Evolutionary conservation across 2,888 invertebrate species (phyloP).

Genomic region (Pecten maximus): DNA sequence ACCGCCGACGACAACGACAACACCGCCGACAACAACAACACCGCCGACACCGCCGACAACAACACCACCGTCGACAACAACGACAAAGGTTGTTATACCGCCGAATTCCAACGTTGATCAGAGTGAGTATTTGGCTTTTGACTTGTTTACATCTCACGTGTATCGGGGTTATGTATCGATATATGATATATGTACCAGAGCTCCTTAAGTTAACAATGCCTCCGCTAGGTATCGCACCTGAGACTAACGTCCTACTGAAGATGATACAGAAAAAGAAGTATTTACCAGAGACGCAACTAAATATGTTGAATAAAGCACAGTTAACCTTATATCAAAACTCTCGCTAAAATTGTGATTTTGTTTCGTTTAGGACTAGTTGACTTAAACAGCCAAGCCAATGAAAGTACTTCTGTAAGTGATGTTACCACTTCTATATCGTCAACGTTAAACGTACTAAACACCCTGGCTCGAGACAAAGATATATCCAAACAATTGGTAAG

Average conservation of each 20-base stretch:
- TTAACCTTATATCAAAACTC: too few relatives aligned
- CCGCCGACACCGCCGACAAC: constrained; percentile 48
- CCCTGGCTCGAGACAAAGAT: not conserved
- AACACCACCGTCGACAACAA: constrained; percentile 49
- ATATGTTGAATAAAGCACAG: too few relatives aligned
- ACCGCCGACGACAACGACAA: not conserved
- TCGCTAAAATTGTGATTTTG: too few relatives aligned
- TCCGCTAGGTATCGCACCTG: too few relatives aligned
- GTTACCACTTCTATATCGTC: not conserved
- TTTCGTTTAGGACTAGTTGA: not conserved
- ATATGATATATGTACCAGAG: too few relatives aligned
- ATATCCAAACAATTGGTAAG: not conserved
- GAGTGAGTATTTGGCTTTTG: not conserved
- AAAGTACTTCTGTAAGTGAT: not conserved
- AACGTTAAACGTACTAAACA: not conserved
- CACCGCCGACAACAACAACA: not conserved
- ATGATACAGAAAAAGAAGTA: too few relatives aligned
- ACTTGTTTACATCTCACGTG: too few relatives aligned
- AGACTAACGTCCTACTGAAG: too few relatives aligned
- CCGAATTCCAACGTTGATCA: constrained; percentile 36
- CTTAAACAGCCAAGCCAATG: not conserved
- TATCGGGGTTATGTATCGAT: too few relatives aligned
- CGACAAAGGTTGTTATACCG: constrained; percentile 36
- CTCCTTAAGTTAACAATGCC: too few relatives aligned
- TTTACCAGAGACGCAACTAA: too few relatives aligned